Base-by-base conservation (phyloP, 2,888 invertebrate species). In the Ditula angustiorana region DNA sequence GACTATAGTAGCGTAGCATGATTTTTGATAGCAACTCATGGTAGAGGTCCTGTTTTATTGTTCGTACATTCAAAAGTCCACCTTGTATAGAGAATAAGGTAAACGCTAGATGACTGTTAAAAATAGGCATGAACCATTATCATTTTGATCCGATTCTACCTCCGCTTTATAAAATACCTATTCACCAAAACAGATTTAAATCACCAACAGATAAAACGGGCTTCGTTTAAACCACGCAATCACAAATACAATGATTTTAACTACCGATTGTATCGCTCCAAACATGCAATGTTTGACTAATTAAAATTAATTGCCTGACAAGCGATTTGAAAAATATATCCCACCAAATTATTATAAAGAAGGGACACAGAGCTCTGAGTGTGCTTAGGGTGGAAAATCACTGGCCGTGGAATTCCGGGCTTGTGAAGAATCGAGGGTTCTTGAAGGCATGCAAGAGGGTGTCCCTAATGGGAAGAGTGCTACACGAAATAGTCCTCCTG, bases 361-460 rank as follows among this genome's bases (percentile, higher is more conserved):
- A 78, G 75, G 74, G 75, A 76, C 75, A 76, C 77, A 73, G 72
- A 71, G 71, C 70, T 69, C 75, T 66, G 66, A 82, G 81, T 69
- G 71, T 70, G 68, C 79, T 80, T 76, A 67, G 77, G 65, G 78
- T 79, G 76, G 81, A 80, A 82, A 83, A 73, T 81, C 81, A 83
- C 79, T 80, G 77, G 77, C 77, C 82, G 82, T 82, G 80, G 85
- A 83, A 86, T 82, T 84, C 79, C 80, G 80, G 80, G 80, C 78
- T 80, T 79, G 81, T 81, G 81, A 86, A 80, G 82, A 80, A 82
- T 85, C 82, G 74, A 89, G 87, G 64, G 76, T 70, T 59, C 87
- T 88, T 68, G 60, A 78, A 72, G 71, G 71, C 74, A 67, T 79
- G 76, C 79, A 80, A 80, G 81, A 79, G 84, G 78, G 74, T 78